Percentiles rank a stretch among this genome's conserved stretches.
These are phyloP conservation scores for Phaethornis superciliosus DNA, from an alignment of 2,113 vertebrate genomes.

Conservation along the genomic window DNA sequence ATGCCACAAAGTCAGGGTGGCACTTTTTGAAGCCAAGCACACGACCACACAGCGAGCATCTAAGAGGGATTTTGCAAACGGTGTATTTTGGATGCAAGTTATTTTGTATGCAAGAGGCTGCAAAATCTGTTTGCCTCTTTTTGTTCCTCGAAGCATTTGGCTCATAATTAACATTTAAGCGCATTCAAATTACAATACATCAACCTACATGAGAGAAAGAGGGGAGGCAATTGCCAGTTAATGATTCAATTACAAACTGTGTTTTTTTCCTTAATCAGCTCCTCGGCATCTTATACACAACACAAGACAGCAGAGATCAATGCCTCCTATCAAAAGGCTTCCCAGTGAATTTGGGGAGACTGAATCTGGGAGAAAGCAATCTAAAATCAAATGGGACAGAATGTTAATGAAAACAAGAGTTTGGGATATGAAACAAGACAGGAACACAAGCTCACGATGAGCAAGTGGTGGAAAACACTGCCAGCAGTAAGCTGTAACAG, in stretches of 20 bases:
- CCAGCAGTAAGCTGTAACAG: rapidly evolving
- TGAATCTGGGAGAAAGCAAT: not conserved
- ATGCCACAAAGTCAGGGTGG: rapidly evolving
- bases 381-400: not conserved
- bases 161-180: slow-evolving; percentile 47
- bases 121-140: not conserved
- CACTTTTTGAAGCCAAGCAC: not conserved
- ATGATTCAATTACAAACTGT: slow-evolving; percentile 46
- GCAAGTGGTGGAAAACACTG: not conserved
- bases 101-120: not conserved
- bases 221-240: slow-evolving; percentile 28
- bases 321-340: not conserved
- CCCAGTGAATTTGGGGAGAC: not conserved
- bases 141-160: slow-evolving; percentile 29
- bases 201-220: not conserved
- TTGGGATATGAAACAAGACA: not conserved
- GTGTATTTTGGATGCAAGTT: not conserved
- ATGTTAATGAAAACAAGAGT: not conserved
- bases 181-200: slow-evolving; percentile 10
- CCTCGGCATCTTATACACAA: not conserved
- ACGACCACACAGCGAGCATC: rapidly evolving
- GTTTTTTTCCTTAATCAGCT: slow-evolving; percentile 25
- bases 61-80: not conserved
- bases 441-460: not conserved
- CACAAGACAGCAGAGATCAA: not conserved